These are phyloP conservation scores for Podarcis cretensis DNA, from an alignment of 2,113 vertebrate species.

Conservation along the genomic window DNA sequence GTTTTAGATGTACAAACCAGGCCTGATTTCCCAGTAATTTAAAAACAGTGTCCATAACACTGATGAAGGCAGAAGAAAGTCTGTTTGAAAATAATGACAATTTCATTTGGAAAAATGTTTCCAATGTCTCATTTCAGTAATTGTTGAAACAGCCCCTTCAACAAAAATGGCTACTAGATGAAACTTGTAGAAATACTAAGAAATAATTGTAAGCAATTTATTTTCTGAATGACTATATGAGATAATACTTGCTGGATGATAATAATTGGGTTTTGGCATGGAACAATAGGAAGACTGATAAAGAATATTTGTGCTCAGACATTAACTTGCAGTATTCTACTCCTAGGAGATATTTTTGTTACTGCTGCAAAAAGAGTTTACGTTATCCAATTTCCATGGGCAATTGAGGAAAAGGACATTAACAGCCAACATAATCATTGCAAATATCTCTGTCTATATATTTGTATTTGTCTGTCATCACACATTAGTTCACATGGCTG, in stretches of 20 bases:
- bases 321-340: neutral
- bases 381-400: neutral
- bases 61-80: neutral
- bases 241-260: neutral
- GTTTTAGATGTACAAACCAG: neutral
- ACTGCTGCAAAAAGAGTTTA: neutral
- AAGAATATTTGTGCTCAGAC: neutral
- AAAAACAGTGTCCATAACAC: neutral
- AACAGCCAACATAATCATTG: neutral
- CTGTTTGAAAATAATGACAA: neutral
- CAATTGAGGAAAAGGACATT: neutral
- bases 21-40: neutral
- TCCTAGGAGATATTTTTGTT: neutral
- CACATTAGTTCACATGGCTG: too few species aligned
- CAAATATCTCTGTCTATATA: neutral
- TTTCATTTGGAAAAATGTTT: neutral
- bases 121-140: neutral
- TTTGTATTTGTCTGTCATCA: neutral
- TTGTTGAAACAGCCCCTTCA: neutral
- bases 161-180: neutral
- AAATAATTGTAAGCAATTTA: neutral
- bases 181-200: neutral
- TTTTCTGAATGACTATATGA: neutral
- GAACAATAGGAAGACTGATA: neutral
- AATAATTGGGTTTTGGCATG: neutral